These are phyloP conservation scores for Thymallus thymallus DNA, from an alignment of 2,113 vertebrate genomes.

Conservation along the genomic window DNA sequence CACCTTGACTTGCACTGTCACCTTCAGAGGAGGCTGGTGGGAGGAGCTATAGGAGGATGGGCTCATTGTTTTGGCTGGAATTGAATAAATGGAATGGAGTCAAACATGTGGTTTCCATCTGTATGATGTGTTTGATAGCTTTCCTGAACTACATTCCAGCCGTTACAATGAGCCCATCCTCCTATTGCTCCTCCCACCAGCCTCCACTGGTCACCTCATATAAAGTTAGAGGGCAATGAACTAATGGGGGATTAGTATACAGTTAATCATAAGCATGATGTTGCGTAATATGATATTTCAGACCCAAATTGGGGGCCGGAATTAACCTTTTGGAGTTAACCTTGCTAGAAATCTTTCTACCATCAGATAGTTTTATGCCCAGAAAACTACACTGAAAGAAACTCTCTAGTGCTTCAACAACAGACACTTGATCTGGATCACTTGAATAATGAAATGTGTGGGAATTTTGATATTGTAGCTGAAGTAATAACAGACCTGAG, in stretches of 20 bases:
- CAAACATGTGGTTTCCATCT: too few relatives aligned
- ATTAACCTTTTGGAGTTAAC: constrained; percentile 33
- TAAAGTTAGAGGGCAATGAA: background rate
- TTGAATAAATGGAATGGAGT: too few relatives aligned
- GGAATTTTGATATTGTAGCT: constrained; percentile 54
- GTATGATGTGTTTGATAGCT: too few relatives aligned
- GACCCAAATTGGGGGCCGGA: constrained; percentile 29
- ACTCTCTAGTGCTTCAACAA: constrained; percentile 13
- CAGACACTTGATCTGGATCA: constrained; percentile 32
- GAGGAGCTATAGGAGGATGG: background rate
- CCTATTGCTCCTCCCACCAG: too few relatives aligned
- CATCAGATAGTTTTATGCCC: background rate
- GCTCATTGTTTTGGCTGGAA: too few relatives aligned
- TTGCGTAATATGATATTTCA: background rate
- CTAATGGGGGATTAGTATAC: background rate
- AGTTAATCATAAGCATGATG: background rate
- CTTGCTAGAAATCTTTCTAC: background rate
- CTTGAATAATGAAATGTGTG: constrained; percentile 53
- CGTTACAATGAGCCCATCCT: too few relatives aligned
- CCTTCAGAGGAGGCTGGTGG: background rate
- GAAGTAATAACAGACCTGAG: constrained; percentile 53
- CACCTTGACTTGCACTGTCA: background rate
- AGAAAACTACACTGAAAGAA: background rate
- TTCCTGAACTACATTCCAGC: too few relatives aligned
- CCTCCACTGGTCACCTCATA: background rate